phyloP scores from a whole-genome alignment of 2,113 vertebrate species.

The Stegastes partitus region DNA sequence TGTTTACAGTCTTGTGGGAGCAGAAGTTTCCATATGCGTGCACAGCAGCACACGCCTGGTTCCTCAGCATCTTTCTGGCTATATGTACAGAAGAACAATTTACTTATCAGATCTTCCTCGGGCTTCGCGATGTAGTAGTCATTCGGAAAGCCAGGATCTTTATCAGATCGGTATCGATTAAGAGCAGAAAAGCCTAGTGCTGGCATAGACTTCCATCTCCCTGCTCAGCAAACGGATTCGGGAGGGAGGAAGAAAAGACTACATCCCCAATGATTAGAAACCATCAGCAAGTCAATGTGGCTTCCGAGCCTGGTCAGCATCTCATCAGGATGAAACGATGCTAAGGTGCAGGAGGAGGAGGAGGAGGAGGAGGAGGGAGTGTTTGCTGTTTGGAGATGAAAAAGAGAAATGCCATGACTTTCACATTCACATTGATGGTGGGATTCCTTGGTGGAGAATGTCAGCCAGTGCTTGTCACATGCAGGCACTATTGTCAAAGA shows the following conservation, averaged over 20 bases:
- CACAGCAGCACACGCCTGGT: slow-evolving; percentile 36
- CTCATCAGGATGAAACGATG: slow-evolving; percentile 58
- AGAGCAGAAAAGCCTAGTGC: slow-evolving; percentile 65
- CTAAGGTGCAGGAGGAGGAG: slow-evolving; percentile 37
- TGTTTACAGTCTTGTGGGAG: slow-evolving; percentile 24
- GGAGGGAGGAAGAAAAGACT: slow-evolving; percentile 11
- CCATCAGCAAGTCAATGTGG: slow-evolving; percentile 54
- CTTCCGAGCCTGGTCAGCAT: slow-evolving; percentile 49
- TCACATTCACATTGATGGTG: slow-evolving; percentile 39
- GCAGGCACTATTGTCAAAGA: slow-evolving; percentile 14
- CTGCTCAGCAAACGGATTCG: slow-evolving; percentile 64
- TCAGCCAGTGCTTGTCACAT: slow-evolving; percentile 44
- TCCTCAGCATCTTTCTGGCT: slow-evolving; percentile 52
- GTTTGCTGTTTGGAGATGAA: slow-evolving; percentile 40
- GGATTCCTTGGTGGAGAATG: slow-evolving; percentile 37
- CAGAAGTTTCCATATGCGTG: slow-evolving; percentile 9
- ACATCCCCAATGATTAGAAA: slow-evolving; percentile 69
- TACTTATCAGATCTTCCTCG: slow-evolving; percentile 78
- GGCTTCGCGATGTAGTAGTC: slow-evolving; percentile 54
- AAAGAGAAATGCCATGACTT: slow-evolving; percentile 41
- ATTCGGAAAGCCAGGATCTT: slow-evolving; percentile 68
- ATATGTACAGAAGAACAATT: slow-evolving; percentile 71
- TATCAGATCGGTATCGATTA: slow-evolving; percentile 78
- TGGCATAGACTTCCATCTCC: slow-evolving; percentile 66
- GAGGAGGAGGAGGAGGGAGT: slow-evolving; percentile 13